Percentiles rank a stretch among this genome's conserved stretches.
These are phyloP conservation scores for Apostichopus japonicus DNA, from an alignment of 35 echinoderm and acorn worm genomes.

Conservation along the genomic window DNA sequence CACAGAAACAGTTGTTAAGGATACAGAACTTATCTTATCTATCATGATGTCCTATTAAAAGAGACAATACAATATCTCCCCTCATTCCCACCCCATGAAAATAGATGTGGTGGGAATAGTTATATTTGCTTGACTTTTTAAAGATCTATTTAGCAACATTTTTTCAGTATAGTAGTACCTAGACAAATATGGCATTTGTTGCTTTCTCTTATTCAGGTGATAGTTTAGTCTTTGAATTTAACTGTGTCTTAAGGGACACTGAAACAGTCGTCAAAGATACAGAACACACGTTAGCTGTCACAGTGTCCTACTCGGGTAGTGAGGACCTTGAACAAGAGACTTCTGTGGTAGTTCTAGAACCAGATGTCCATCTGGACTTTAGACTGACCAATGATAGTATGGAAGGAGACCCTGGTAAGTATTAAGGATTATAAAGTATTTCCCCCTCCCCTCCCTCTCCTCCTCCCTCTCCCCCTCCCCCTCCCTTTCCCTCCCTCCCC, in stretches of 20 bases:
- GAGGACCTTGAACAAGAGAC: conserved; percentile 58
- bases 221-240: conserved; percentile 70
- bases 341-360: conserved; percentile 58
- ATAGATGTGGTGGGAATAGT: too few species aligned
- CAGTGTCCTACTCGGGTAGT: conserved; percentile 68
- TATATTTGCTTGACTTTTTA: neutral
- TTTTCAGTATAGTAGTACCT: neutral
- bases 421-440: neutral
- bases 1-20: too few species aligned
- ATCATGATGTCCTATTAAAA: too few species aligned
- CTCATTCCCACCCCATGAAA: too few species aligned
- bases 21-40: too few species aligned
- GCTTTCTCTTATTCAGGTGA: neutral
- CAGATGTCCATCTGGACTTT: conserved; percentile 54
- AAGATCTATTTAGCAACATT: neutral
- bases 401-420: conserved; percentile 68
- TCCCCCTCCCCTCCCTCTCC: too few species aligned
- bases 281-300: conserved; percentile 50
- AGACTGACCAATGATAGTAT: conserved; percentile 55
- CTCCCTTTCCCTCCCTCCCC: too few species aligned
- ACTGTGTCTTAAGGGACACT: conserved; percentile 62
- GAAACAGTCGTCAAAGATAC: conserved; percentile 52
- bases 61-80: too few species aligned
- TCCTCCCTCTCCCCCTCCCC: too few species aligned
- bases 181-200: too few species aligned